These are phyloP conservation scores for Cryptotermes secundus DNA, from an alignment of 1,140 invertebrate genomes.

Conservation along the genomic window DNA sequence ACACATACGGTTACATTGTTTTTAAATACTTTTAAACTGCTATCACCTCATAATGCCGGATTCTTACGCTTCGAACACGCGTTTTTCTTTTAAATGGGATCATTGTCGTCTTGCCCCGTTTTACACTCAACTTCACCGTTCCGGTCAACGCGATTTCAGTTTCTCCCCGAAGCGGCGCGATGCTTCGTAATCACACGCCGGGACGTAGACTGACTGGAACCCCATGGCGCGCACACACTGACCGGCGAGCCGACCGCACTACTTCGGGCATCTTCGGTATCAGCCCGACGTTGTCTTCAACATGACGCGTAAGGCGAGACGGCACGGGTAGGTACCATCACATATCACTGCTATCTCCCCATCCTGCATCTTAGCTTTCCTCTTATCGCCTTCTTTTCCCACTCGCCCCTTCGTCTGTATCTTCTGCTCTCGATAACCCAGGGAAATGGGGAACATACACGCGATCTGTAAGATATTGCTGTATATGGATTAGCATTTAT, in stretches of 20 bases:
- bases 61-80: not conserved
- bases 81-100: not conserved
- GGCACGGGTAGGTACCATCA: not conserved
- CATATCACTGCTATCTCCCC: not conserved
- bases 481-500: not conserved
- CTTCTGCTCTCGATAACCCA: not conserved
- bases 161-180: not conserved
- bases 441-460: not conserved
- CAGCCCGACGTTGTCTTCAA: not conserved
- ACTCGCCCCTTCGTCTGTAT: no score
- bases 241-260: not conserved
- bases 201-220: not conserved
- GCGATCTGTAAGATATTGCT: not conserved
- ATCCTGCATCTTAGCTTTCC: not conserved
- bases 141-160: not conserved
- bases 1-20: not conserved
- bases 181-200: not conserved
- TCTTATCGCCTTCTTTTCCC: not conserved
- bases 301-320: constrained; percentile 9
- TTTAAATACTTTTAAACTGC: not conserved
- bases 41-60: not conserved
- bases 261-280: not conserved
- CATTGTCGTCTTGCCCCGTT: not conserved
- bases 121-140: not conserved
- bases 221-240: not conserved